Percentiles rank a stretch among this genome's conserved stretches.
Conservation (phyloP, 2,797 vertebrate species). For the Mus caroli region DNA sequence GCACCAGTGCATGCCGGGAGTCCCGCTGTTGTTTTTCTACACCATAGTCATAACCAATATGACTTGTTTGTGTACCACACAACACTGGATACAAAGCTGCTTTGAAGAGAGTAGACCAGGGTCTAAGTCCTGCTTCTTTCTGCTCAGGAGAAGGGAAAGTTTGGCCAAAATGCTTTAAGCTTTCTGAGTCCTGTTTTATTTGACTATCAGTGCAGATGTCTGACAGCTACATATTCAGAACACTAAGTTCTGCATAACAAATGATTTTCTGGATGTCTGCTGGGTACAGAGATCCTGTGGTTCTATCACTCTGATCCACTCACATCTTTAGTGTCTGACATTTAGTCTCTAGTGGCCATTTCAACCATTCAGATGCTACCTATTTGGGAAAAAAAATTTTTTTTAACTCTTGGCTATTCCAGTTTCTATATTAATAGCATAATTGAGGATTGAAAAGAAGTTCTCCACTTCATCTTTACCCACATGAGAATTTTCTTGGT, state of each 20-base stretch:
- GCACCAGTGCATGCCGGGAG: not conserved
- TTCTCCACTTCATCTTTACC: conserved; percentile 42
- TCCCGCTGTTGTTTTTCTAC: not conserved
- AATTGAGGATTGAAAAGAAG: conserved; percentile 23
- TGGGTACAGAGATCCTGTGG: not conserved
- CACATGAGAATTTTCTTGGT: not conserved
- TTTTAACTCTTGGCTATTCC: conserved; percentile 18
- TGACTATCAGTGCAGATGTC: not conserved
- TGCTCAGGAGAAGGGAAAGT: not conserved
- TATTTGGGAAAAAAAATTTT: not conserved
- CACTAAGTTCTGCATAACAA: not conserved
- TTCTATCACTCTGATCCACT: not conserved
- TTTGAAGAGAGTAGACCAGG: not conserved
- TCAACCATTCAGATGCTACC: conserved; percentile 26
- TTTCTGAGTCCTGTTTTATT: not conserved
- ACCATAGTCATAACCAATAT: not conserved
- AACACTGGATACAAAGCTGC: not conserved
- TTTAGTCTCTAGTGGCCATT: not conserved
- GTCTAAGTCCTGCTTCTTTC: not conserved
- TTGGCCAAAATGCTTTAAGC: not conserved
- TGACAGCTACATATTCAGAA: not conserved
- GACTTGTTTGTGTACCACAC: not conserved
- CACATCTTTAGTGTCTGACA: not conserved
- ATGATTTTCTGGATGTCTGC: not conserved
- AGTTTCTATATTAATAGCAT: conserved; percentile 26